A percentile compares a stretch with the other conserved stretches of the same genome.
Evolutionary conservation across 2,113 vertebrate species (phyloP).

Genomic region (Coracopsis vasa): DNA sequence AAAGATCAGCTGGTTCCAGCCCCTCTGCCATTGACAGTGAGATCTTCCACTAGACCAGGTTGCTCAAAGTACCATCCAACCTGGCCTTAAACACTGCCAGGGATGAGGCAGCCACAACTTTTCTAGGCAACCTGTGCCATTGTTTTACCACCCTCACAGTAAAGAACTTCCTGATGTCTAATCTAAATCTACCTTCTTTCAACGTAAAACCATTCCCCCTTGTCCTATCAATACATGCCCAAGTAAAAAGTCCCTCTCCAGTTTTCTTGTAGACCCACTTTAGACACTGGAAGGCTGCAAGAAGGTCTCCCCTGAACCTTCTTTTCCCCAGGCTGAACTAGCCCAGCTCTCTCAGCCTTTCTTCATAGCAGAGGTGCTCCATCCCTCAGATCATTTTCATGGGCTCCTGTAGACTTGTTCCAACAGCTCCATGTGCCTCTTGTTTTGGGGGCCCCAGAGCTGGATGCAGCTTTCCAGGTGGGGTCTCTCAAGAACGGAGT

Average conservation of each 20-base stretch:
- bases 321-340: not conserved
- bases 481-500: not conserved
- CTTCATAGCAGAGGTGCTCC: not conserved
- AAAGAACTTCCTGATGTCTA: not conserved
- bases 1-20: not conserved
- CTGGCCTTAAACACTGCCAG: not conserved
- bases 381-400: not conserved
- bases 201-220: not conserved
- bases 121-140: not conserved
- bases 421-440: not conserved
- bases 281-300: not conserved
- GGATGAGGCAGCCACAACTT: not conserved
- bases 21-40: not conserved
- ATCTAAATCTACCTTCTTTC: not conserved
- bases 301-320: not conserved
- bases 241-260: not conserved
- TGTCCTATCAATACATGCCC: not conserved
- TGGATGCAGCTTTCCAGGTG: not conserved
- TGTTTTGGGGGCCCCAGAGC: not conserved
- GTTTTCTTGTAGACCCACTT: not conserved
- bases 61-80: not conserved
- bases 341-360: fast-evolving
- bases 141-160: not conserved
- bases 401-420: not conserved
- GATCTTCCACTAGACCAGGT: not conserved